phyloP scores from a whole-genome alignment of 35 echinoderm and acorn worm genomes.

The Chiridota heheva region DNA sequence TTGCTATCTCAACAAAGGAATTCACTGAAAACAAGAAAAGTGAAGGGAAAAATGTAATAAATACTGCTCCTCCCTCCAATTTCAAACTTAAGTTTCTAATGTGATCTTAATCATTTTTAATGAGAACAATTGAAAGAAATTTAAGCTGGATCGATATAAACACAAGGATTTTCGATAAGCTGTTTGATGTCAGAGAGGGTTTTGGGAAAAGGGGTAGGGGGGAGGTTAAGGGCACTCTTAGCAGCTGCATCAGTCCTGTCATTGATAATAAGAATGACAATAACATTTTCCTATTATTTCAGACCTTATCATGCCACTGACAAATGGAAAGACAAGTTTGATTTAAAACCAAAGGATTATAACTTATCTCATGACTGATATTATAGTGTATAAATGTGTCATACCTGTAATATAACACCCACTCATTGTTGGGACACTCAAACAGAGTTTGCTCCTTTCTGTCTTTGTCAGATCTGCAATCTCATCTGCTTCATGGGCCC shows the following conservation, averaged over 20 bases:
- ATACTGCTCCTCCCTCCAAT: background rate
- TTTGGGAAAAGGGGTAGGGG: background rate
- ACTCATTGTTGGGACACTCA: conserved; percentile 55
- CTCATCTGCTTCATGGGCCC: conserved; percentile 6
- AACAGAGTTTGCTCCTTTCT: conserved; percentile 23
- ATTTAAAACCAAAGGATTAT: background rate
- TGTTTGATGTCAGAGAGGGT: background rate
- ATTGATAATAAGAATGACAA: background rate
- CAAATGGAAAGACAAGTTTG: background rate
- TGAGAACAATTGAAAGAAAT: no score
- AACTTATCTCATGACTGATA: background rate
- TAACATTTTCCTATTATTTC: no score
- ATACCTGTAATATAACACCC: conserved; percentile 53
- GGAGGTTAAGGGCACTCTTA: background rate
- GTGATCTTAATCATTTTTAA: background rate
- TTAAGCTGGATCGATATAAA: background rate
- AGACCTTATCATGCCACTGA: background rate
- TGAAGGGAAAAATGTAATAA: background rate
- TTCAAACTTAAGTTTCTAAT: background rate
- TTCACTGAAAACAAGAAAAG: conserved; percentile 47
- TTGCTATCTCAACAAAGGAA: conserved; percentile 51
- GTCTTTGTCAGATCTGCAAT: background rate
- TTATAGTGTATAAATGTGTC: background rate
- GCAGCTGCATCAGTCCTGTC: background rate
- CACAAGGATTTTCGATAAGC: background rate